Conservation (phyloP, 2,888 invertebrate species). For the Phengaris arion region DNA sequence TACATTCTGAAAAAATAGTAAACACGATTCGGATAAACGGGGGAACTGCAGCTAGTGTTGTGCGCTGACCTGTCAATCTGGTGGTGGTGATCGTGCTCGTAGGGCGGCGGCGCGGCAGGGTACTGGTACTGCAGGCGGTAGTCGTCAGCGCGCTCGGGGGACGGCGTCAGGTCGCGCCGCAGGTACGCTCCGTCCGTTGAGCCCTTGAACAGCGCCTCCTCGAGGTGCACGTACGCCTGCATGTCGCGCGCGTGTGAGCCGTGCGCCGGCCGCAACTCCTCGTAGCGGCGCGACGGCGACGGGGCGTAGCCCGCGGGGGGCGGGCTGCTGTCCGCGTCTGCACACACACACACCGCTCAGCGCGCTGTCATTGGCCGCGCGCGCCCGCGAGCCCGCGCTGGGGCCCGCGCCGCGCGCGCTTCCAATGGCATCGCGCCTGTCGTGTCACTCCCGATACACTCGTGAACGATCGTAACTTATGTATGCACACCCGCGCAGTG, state of each 20-base stretch:
- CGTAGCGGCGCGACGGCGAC: slow-evolving; percentile 73
- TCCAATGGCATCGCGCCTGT: slow-evolving; percentile 36
- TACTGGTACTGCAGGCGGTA: slow-evolving; percentile 68
- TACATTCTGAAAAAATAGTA: too few relatives aligned
- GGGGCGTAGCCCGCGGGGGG: slow-evolving; percentile 68
- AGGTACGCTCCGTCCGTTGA: slow-evolving; percentile 60
- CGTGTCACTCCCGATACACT: slow-evolving; percentile 31
- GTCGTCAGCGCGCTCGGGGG: slow-evolving; percentile 62
- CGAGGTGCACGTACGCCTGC: slow-evolving; percentile 66
- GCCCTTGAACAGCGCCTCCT: slow-evolving; percentile 47
- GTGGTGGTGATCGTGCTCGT: slow-evolving; percentile 61
- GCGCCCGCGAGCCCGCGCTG: slow-evolving; percentile 43
- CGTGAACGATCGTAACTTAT: background rate
- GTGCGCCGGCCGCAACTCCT: slow-evolving; percentile 68
- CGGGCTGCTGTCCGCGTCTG: slow-evolving; percentile 57
- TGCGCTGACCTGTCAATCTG: slow-evolving; percentile 62
- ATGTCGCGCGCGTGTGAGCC: slow-evolving; percentile 58
- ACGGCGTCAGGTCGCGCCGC: slow-evolving; percentile 62
- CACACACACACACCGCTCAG: slow-evolving; percentile 24
- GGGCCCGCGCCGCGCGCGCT: slow-evolving; percentile 61
- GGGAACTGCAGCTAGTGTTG: slow-evolving; percentile 3
- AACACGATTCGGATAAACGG: background rate
- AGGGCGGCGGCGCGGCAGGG: slow-evolving; percentile 54
- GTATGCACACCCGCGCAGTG: background rate
- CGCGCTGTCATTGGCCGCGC: slow-evolving; percentile 46